Evolutionary conservation across 2,113 vertebrate genomes (phyloP), one percentile per base, ranked within the genome.

Genomic region (Callionymus lyra): DNA sequence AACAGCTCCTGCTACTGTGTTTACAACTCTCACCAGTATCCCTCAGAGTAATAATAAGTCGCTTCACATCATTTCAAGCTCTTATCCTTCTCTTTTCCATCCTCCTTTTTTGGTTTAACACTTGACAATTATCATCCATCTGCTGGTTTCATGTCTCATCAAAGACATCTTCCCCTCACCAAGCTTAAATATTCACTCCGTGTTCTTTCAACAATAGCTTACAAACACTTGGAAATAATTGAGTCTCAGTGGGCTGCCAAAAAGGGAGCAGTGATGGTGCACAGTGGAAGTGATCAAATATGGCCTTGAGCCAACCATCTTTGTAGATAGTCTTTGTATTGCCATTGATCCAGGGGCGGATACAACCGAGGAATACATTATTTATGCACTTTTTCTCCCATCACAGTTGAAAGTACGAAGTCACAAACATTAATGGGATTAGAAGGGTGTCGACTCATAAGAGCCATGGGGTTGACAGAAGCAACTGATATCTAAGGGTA

Each of bases 171-270:
- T 62, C 38, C 47, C 52, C 56, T 59, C 47, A 46, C 71, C 38
- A 68, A 79, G 59, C 80, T 82, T 69, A 80, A 70, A 70, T 72
- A 73, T 72, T 76, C 61, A 56, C 70, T 72, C 44, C 64, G n/a
- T 68, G 62, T 63, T 83, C 77, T 80, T 83, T 82, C 68, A 74
- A 82, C 76, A 74, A 70, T 68, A 80, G 78, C 80, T 82, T 77
- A 79, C 72, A 81, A 82, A 80, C 73, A 82, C 74, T 77, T 72
- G 62, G 79, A 82, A 80, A 83, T 84, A 84, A 85, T 85, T 83
- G 76, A 70, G 77, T 85, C 81, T 77, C 83, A 18, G 63, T 5
- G 69, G 80, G 62, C 44, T 44, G 62, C 54, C 63, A 67, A 60
- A 74, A 70, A 79, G 67, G 61, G 47, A 65, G 54, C 57, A 62